Percentiles rank a stretch among this genome's conserved stretches.
These are phyloP conservation scores for Gymnorhina tibicen DNA, from an alignment of 2,113 vertebrate species.

Conservation along the genomic window DNA sequence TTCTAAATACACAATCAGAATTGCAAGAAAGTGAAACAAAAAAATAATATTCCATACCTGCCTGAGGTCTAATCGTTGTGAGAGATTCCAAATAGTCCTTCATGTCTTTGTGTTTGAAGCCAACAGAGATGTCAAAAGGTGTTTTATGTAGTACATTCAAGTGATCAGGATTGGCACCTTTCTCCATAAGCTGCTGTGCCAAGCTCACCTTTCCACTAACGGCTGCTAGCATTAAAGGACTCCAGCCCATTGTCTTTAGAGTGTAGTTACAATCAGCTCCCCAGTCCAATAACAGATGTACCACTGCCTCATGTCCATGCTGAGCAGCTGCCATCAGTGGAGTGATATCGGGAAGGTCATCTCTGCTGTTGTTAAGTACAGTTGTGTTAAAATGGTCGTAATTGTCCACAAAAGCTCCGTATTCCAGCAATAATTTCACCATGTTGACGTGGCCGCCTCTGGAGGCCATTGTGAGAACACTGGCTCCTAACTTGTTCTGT, in stretches of 20 bases:
- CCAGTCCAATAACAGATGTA: constrained; percentile 88
- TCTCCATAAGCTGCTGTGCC: constrained; percentile 88
- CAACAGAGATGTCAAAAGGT: constrained; percentile 88
- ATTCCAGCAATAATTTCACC: constrained; percentile 88
- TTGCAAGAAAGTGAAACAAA: background rate
- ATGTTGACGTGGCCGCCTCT: constrained; percentile 88
- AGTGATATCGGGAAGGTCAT: constrained; percentile 84
- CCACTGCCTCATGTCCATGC: constrained; percentile 84
- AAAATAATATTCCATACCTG: constrained; percentile 75
- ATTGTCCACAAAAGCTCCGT: constrained; percentile 85
- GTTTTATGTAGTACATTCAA: constrained; percentile 89
- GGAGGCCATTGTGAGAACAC: constrained; percentile 88
- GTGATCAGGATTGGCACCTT: constrained; percentile 88
- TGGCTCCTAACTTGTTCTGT: constrained; percentile 91
- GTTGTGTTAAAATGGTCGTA: constrained; percentile 76
- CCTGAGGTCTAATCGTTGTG: constrained; percentile 87
- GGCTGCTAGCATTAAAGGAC: constrained; percentile 88
- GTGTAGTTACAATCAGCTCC: constrained; percentile 84
- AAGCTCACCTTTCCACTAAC: constrained; percentile 82
- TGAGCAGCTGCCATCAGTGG: constrained; percentile 89
- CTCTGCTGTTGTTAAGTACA: constrained; percentile 67
- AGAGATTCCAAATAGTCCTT: constrained; percentile 88
- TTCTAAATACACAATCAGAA: background rate
- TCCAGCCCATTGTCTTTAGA: constrained; percentile 87
- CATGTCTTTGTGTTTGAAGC: constrained; percentile 87